Percentiles rank a stretch among this genome's conserved stretches.
Conservation (phyloP, 2,797 vertebrate species). For the Champsocephalus gunnari region DNA sequence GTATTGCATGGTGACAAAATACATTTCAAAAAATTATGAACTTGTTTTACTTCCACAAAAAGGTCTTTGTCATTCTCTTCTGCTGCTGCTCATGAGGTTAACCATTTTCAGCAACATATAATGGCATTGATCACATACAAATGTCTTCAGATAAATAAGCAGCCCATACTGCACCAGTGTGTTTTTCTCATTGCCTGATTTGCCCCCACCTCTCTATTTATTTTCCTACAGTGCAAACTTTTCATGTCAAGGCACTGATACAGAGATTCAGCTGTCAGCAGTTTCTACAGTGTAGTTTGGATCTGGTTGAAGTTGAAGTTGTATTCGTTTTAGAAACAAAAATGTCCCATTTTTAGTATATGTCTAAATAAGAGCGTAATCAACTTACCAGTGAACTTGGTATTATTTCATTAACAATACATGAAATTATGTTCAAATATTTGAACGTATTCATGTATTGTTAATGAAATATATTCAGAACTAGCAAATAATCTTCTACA, state of each 20-base stretch:
- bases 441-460: too few relatives aligned
- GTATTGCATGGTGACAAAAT: neutral
- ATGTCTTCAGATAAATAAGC: constrained; percentile 8
- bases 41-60: neutral
- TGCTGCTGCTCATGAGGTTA: constrained; percentile 13
- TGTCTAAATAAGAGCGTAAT: neutral
- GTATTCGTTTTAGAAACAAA: neutral
- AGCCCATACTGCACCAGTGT: neutral
- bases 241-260: neutral
- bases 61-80: neutral
- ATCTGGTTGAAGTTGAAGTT: neutral
- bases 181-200: neutral
- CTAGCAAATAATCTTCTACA: too few relatives aligned
- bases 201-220: neutral
- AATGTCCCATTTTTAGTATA: neutral
- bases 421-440: neutral
- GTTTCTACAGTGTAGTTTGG: constrained; percentile 6
- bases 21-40: neutral
- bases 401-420: neutral
- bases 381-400: neutral
- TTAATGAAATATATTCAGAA: too few relatives aligned
- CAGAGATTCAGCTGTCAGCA: neutral
- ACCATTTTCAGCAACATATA: neutral
- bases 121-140: neutral
- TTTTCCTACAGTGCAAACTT: neutral